phyloP scores from a whole-genome alignment of 2,888 invertebrate genomes.

The Ctenicera cuprea region DNA sequence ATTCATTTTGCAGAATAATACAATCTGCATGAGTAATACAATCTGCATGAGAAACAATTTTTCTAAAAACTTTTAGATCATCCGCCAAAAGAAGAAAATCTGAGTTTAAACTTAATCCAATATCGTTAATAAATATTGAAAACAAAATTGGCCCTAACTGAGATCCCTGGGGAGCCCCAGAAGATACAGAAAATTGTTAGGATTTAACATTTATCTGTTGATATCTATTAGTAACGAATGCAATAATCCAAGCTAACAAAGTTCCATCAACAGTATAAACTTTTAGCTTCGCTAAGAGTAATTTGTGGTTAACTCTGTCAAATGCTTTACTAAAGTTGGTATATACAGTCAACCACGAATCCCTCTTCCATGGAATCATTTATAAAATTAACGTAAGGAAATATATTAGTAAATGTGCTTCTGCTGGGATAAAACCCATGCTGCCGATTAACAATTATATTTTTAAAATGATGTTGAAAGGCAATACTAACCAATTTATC shows the following conservation, averaged over 20 bases:
- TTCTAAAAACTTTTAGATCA: conserved; percentile 10
- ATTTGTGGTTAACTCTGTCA: too few relatives aligned
- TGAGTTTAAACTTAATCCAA: not conserved
- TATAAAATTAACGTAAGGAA: too few relatives aligned
- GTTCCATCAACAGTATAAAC: too few relatives aligned
- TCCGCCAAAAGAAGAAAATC: not conserved
- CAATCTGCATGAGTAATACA: not conserved
- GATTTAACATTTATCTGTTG: not conserved
- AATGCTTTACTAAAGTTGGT: not conserved
- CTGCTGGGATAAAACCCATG: too few relatives aligned
- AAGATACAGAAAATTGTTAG: not conserved
- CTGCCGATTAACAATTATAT: not conserved
- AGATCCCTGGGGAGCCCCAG: not conserved
- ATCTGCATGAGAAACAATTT: not conserved
- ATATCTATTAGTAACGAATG: too few relatives aligned
- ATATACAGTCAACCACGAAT: not conserved
- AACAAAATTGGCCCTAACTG: not conserved
- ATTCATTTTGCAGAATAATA: not conserved
- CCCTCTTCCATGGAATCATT: not conserved
- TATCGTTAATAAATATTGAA: not conserved
- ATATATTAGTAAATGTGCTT: too few relatives aligned
- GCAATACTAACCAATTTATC: not conserved
- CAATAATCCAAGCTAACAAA: too few relatives aligned
- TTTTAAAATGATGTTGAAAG: not conserved
- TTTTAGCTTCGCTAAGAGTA: too few relatives aligned